Conservation (phyloP, 1,140 invertebrate genomes). For the Pinna nobilis region DNA sequence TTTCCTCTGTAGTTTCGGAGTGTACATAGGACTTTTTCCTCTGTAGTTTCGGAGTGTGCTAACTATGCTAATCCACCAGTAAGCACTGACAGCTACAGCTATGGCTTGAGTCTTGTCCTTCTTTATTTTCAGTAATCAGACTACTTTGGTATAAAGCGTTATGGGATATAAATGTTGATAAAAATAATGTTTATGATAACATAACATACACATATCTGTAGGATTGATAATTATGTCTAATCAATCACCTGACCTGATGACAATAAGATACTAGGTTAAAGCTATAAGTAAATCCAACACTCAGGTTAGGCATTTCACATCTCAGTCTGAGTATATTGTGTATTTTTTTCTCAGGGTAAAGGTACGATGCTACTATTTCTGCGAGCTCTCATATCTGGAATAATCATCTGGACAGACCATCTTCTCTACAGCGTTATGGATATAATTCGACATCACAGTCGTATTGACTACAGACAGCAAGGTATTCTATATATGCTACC, state of each 20-base stretch:
- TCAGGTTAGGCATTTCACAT: not conserved
- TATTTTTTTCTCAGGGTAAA: slow-evolving; percentile 40
- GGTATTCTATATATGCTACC: slow-evolving; percentile 34
- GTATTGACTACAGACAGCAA: slow-evolving; percentile 62
- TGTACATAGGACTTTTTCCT: too few relatives aligned
- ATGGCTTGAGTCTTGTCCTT: too few relatives aligned
- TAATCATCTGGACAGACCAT: slow-evolving; percentile 61
- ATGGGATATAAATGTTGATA: too few relatives aligned
- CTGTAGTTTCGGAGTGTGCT: too few relatives aligned
- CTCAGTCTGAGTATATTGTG: not conserved
- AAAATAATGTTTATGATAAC: too few relatives aligned
- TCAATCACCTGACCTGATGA: not conserved
- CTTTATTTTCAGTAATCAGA: too few relatives aligned
- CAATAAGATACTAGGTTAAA: not conserved
- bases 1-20: too few relatives aligned
- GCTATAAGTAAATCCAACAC: not conserved
- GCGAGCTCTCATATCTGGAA: slow-evolving; percentile 43
- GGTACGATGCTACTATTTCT: slow-evolving; percentile 54
- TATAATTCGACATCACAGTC: slow-evolving; percentile 59
- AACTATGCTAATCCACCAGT: too few relatives aligned
- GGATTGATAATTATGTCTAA: not conserved
- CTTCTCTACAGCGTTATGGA: slow-evolving; percentile 56
- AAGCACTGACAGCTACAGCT: too few relatives aligned
- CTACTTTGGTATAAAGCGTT: too few relatives aligned
- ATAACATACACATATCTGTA: too few relatives aligned